These are phyloP conservation scores for Coelogynopora nodosa DNA, from an alignment of 2,888 invertebrate species.

Conservation along the genomic window DNA sequence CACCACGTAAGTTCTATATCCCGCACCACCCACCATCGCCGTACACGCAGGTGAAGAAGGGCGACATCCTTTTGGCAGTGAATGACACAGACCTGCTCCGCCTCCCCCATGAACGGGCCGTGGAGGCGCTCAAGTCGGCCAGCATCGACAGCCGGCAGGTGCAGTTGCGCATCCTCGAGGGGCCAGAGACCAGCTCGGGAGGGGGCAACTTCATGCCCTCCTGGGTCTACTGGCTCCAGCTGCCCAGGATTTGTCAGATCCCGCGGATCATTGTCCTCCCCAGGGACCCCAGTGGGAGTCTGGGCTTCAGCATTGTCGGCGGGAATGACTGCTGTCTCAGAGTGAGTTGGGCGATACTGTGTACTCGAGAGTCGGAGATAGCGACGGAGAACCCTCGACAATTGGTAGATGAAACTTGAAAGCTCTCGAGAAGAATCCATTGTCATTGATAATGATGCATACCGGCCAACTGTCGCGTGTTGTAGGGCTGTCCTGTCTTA, in stretches of 20 bases:
- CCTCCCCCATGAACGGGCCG: constrained; percentile 63
- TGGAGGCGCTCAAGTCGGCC: constrained; percentile 60
- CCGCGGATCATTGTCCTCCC: constrained; percentile 60
- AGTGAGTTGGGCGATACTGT: too few relatives aligned
- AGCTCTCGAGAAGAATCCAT: too few relatives aligned
- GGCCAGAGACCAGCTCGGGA: constrained; percentile 59
- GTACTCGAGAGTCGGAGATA: too few relatives aligned
- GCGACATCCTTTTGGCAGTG: constrained; percentile 63
- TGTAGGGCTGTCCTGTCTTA: too few relatives aligned
- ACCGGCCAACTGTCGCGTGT: too few relatives aligned
- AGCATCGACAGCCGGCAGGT: constrained; percentile 29
- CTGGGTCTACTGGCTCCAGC: constrained; percentile 64
- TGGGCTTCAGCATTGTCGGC: constrained; percentile 64
- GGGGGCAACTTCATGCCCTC: constrained; percentile 62
- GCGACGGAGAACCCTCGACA: too few relatives aligned
- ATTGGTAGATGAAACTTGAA: too few relatives aligned
- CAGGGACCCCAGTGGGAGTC: constrained; percentile 58
- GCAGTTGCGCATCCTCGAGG: constrained; percentile 56
- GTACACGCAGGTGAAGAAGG: constrained; percentile 60
- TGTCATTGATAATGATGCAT: too few relatives aligned
- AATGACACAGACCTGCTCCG: constrained; percentile 62
- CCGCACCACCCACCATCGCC: too few relatives aligned
- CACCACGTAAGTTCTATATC: too few relatives aligned
- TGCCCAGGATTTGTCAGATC: constrained; percentile 62
- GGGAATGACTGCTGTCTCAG: constrained; percentile 51